These are phyloP conservation scores for Yponomeuta evonymella DNA, from an alignment of 2,888 invertebrate species.

Conservation along the genomic window DNA sequence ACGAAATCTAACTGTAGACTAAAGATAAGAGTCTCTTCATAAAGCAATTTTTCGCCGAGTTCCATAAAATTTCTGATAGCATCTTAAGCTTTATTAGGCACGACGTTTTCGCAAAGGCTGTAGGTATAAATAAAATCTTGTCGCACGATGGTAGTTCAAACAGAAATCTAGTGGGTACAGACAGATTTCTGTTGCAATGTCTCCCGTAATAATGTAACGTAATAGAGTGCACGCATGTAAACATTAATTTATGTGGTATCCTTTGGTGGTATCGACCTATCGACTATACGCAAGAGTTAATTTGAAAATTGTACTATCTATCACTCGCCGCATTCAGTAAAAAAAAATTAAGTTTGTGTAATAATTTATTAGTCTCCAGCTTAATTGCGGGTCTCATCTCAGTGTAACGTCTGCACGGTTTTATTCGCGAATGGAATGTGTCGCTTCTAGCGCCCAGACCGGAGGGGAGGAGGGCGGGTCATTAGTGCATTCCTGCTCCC, in stretches of 20 bases:
- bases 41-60: not conserved
- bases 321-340: not conserved
- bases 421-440: conserved; percentile 38
- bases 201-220: too few relatives aligned
- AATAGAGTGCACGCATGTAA: too few relatives aligned
- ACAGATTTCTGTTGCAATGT: too few relatives aligned
- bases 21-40: not conserved
- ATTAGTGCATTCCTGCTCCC: conserved; percentile 46
- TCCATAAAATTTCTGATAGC: not conserved
- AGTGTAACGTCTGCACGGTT: conserved; percentile 35
- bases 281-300: too few relatives aligned
- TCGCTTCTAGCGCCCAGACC: conserved; percentile 33
- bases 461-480: conserved; percentile 27
- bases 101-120: not conserved
- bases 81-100: not conserved
- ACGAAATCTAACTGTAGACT: conserved; percentile 7
- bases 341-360: not conserved
- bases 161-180: not conserved
- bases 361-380: not conserved
- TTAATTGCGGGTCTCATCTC: conserved; percentile 20
- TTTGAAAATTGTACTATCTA: not conserved
- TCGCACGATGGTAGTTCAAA: not conserved
- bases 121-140: not conserved
- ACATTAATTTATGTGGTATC: too few relatives aligned
- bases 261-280: too few relatives aligned